These are phyloP conservation scores for Ascaphus truei DNA, from an alignment of 2,113 vertebrate species.

Conservation along the genomic window DNA sequence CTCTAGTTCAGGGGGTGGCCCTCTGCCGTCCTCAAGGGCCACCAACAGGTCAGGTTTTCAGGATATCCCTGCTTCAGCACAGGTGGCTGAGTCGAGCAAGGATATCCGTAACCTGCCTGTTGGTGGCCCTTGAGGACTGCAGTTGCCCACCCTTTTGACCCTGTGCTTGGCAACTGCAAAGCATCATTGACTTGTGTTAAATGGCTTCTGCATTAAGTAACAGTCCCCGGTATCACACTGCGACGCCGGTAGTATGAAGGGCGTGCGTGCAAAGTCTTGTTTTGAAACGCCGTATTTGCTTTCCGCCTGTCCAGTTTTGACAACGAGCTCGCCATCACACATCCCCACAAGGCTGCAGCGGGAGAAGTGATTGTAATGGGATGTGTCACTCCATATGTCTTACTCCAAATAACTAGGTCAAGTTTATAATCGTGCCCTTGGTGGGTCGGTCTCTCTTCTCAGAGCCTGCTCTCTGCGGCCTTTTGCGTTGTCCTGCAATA, in stretches of 20 bases:
- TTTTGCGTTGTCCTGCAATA: neutral
- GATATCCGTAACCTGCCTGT: too few species aligned
- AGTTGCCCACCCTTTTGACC: neutral
- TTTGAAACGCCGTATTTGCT: constrained; percentile 67
- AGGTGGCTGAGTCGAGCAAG: too few species aligned
- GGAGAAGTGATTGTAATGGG: constrained; percentile 68
- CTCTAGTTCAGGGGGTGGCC: too few species aligned
- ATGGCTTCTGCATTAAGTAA: too few species aligned
- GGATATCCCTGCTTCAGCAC: too few species aligned
- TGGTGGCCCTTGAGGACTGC: neutral
- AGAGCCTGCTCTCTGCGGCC: constrained; percentile 45
- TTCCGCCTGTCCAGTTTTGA: constrained; percentile 70
- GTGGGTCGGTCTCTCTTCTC: constrained; percentile 46
- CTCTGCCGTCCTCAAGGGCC: too few species aligned
- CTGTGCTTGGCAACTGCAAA: neutral
- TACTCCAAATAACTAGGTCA: constrained; percentile 80
- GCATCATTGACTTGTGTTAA: neutral
- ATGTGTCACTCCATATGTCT: constrained; percentile 69
- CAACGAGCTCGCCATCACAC: constrained; percentile 52
- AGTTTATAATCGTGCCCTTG: constrained; percentile 64
- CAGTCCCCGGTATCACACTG: constrained; percentile 23
- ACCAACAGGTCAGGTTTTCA: too few species aligned
- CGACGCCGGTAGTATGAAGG: constrained; percentile 44
- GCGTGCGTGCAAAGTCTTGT: constrained; percentile 56
- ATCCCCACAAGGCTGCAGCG: constrained; percentile 62